Evolutionary conservation across 2,888 invertebrate species (phyloP), one percentile per base, ranked within the genome.

Genomic region (Exephanes ischioxanthus): DNA sequence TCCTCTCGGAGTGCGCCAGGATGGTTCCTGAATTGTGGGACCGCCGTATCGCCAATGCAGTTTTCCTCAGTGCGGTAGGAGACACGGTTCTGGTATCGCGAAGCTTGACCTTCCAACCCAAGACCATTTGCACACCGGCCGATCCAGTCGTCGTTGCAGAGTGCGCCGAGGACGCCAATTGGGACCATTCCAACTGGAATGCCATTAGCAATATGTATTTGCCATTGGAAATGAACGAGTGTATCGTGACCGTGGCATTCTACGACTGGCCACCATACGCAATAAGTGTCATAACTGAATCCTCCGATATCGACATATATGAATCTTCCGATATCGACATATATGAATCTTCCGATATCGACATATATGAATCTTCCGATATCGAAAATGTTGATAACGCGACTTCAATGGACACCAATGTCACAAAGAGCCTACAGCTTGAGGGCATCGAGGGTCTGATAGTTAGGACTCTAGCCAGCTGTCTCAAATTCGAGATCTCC

Each of bases 201-300:
- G 71, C 7, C 19, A 58, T 55, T 0, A 16, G 11, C 0, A 33
- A 76, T 0, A n/a, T 81, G 1, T 86, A 84, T 11, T 16, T 45
- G 0, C 72, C 77, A 0, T 48, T 88, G 66, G 58, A 58, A 30
- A 58, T 87, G 88, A 88, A 90, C 68, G 37, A 45, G 1, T 89
- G 87, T 37, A 19, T 41, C 2, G 51, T 92, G 0, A 86, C 85
- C 3, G 68, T 90, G 6, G 90, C 87, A 0, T 90, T 89, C 61
- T 88, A 88, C 55, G 45, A 88, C 0, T 80, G 87, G 5, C 75
- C 84, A 2, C 92, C 92, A 0, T 92, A 89, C 33, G 75, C 80
- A 11, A 22, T n/a, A 4, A 41, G 26, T 30, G 63, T 30, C 9
- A 30, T 22, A 1, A 0, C 19, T 4, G 30, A 37, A 22, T 22